phyloP scores from a whole-genome alignment of 2,113 vertebrate genomes.

The Eretmochelys imbricata region DNA sequence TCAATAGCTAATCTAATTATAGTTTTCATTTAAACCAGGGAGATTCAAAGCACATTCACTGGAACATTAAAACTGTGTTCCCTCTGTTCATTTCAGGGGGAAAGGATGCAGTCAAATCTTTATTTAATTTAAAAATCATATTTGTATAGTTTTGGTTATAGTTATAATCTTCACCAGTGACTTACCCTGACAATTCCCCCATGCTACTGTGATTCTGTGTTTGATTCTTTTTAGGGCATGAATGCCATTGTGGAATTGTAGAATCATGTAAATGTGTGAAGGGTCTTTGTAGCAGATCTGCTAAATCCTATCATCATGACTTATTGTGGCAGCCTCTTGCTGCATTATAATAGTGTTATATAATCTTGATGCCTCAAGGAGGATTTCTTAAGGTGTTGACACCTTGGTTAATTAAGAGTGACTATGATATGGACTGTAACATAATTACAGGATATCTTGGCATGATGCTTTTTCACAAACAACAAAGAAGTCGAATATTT shows the following conservation, averaged over 20 bases:
- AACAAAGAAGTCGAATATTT: not conserved
- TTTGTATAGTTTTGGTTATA: not conserved
- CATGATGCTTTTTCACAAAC: not conserved
- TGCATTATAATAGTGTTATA: not conserved
- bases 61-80: not conserved
- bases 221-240: not conserved
- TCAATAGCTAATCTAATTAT: not conserved
- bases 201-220: not conserved
- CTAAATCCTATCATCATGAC: not conserved
- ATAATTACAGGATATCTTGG: not conserved
- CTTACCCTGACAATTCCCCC: not conserved
- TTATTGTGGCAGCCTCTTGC: not conserved
- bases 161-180: not conserved
- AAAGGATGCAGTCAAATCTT: not conserved
- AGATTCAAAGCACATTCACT: not conserved
- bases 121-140: not conserved
- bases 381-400: not conserved
- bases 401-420: not conserved
- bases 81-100: not conserved
- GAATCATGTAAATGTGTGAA: not conserved
- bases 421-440: not conserved
- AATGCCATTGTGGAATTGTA: not conserved
- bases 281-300: rapidly evolving
- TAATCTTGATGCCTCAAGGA: not conserved
- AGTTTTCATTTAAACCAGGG: not conserved